Evolutionary conservation across 1,140 invertebrate genomes (phyloP), one percentile per base, ranked within the genome.

Genomic region (Drosophila guanche): DNA sequence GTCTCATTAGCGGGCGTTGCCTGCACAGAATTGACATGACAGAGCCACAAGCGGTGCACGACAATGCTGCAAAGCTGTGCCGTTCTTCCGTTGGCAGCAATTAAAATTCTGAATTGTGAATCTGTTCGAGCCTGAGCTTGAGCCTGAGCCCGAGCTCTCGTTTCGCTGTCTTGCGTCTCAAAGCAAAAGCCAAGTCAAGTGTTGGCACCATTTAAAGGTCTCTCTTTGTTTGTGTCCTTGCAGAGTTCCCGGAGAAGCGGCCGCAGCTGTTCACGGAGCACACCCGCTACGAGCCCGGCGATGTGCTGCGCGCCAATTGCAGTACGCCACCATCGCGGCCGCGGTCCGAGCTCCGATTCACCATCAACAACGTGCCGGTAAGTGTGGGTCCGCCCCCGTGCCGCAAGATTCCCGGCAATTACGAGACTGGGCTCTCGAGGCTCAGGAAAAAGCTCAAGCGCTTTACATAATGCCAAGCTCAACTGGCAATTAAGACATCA

Each of bases 351-450:
- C 92, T 96, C 43, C 94, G 93, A 40, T 96, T 96, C 92, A 93
- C 94, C 77, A 93, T 97, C 76, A 97, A 97, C 83, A 94, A 94
- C 76, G 92, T 94, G 75, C 93, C 94, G 92, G 96, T 97, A 92
- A 96, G 95, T 94, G 33, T 4, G 33, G 33, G 33, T 10, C 33
- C 10, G 33, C 33, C 33, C 10, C 33, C 8, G 29, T 1, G 12
- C 7, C 29, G 5, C 0, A 43, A 53, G 25, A 50, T 42, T 33
- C 40, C 2, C 0, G 23, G 50, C 10, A 47, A 67, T 33, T 41
- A 25, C 23, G 1, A 7, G 33, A 8, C 12, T n/a, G 61, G 8
- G n/a, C 5, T 33, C 12, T 40, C 2, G 25, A 63, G 59, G 29
- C 55, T 41, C n/a, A 2, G 16, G 16, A 0, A 20, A 20, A 33